Evolutionary conservation across 2,113 vertebrate species (phyloP).

Genomic region (Boleophthalmus pectinirostris): DNA sequence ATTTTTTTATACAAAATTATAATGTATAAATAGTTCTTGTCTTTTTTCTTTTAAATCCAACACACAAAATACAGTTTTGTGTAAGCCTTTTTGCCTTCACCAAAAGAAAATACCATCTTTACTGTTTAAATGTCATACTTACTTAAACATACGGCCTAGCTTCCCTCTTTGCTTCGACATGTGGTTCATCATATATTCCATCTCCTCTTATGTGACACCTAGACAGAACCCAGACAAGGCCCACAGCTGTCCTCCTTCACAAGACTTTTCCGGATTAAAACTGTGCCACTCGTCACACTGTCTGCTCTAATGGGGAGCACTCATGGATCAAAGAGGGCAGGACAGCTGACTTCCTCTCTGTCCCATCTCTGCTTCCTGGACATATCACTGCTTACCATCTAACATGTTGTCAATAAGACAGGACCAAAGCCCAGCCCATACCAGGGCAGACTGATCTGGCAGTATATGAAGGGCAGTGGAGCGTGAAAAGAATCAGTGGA

Average conservation of each 20-base stretch:
- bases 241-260: slow-evolving; percentile 3
- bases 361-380: slow-evolving; percentile 44
- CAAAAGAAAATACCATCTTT: no score
- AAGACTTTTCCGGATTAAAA: slow-evolving; percentile 7
- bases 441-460: slow-evolving; percentile 53
- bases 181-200: neutral
- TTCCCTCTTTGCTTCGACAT: neutral
- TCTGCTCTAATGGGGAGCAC: slow-evolving; percentile 40
- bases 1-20: no score
- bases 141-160: neutral
- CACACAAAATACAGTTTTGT: no score
- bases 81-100: no score
- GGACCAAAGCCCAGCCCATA: slow-evolving; percentile 44
- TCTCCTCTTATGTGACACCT: neutral
- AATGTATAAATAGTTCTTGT: no score
- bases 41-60: no score
- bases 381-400: slow-evolving; percentile 62
- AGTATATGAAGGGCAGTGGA: slow-evolving; percentile 51
- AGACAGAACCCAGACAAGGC: neutral
- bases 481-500: slow-evolving; percentile 65
- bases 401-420: slow-evolving; percentile 70
- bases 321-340: slow-evolving; percentile 45
- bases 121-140: no score
- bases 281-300: slow-evolving; percentile 3
- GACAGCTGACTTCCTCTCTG: slow-evolving; percentile 57